Base-by-base conservation (phyloP, 2,113 vertebrate genomes). In the Cololabis saira region DNA sequence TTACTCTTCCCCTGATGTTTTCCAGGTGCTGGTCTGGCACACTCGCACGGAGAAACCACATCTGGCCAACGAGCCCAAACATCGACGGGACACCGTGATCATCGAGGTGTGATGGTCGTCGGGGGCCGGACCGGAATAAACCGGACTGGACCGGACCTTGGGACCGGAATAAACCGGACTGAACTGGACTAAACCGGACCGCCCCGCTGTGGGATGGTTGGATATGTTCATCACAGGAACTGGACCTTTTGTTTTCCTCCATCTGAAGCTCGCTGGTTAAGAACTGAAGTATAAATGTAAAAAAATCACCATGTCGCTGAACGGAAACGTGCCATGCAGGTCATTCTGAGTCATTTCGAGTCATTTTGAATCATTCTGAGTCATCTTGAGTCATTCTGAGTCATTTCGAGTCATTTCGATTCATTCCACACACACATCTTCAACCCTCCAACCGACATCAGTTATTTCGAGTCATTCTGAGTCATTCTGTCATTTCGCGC, bases 1-100 rank as follows among this genome's bases (percentile, higher is more conserved):
- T 45, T 14, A 27, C 24, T 27, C 47, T 58, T 45, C 41, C 27
- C 40, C 37, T 42, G 33, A 11, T 22, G 4, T 49, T 45, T 41
- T 67, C 15, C 81, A 99, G 98, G 96, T 99, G 73, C 95, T 99
- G 15, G 98, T 99, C 43, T 99, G 98, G 98, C 98, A 99, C 93
- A 99, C 98, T 1, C 94, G 98, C 74, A 99, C 97, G 17, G 97
- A 99, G 87, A 99, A 98, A 74, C 97, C 96, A 1, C 96, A 97
- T 53, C 89, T 99, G 11, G 95, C 94, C 50, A 98, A 97, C 0
- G 97, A 99, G 92, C 94, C 97, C 70, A 98, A 98, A 85, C 92
- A 95, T 73, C 94, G 91, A 47, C 94, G 95, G 88, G 98, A 99
- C 92, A 93, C 92, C 0, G 92, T 98, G 75, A 92, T 86, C 69